Base-by-base conservation (phyloP, 1,140 invertebrate genomes). In the Listronotus oregonensis region DNA sequence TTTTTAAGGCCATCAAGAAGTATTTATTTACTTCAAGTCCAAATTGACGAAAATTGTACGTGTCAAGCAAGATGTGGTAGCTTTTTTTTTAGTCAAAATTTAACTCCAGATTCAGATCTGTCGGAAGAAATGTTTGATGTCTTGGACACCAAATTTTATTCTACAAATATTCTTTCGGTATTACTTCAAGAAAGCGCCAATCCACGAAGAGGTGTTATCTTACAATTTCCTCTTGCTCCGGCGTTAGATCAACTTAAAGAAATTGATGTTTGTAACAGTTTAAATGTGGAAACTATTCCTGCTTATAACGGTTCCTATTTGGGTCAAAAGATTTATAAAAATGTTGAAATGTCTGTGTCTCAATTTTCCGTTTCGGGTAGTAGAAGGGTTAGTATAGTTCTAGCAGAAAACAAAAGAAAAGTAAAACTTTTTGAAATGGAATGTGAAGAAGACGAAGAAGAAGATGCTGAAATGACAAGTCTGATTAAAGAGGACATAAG, bases 361-460 rank as follows among this genome's bases (percentile, higher is more conserved):
- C 81, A 82, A 69, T 85, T 96, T 67, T 89, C 93, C 6, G 93
- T 97, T 0, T 96, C 93, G 63, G 93, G 94, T 0, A 85, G 87
- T 10, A 82, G 95, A 40, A 94, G 95, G 83, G 92, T 97, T 18
- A 89, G 93, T 9, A 91, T 94, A 46, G 86, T 97, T 58, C 79
- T 96, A 10, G 91, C 90, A 14, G 89, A 91, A 72, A 92, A 86
- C 69, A 82, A 83, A 63, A 85, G 91, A 56, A 92, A 93, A 77
- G 89, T 97, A 43, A 83, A 91, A 64, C 82, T 96, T 37, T 92
- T 93, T 73, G 93, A 97, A 78, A 96, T 95, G 87, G 95, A 97
- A 82, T 90, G 88, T 0, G 93, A 95, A 74, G 91, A 96, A 68
- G 94, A 95, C 68, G 90, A 94, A 32, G 90, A 93, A 52, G 90